Base-by-base conservation (phyloP, 2,797 vertebrate genomes). In the Dallia pectoralis region DNA sequence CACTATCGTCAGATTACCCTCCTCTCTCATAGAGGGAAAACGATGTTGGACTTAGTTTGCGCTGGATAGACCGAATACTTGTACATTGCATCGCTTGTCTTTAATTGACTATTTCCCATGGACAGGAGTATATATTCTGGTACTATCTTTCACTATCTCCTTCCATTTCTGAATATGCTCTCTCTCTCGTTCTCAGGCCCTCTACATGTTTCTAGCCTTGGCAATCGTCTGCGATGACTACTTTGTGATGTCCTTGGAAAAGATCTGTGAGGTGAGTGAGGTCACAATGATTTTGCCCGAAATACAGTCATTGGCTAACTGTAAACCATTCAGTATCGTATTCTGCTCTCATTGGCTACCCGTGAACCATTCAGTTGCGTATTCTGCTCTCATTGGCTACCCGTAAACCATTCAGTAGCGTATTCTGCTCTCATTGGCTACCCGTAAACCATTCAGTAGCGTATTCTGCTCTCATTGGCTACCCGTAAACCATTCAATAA, bases 151-250 rank as follows among this genome's bases (percentile, higher is more conserved):
- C 22, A 48, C 44, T 27, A 6, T 69, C 11, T 74, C 30, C 32
- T n/a, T 30, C 19, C 2, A 22, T 70, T 18, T 30, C 27, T 70
- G 32, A 0, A 88, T 95, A 74, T 88, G 95, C 72, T 96, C 7
- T 36, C 30, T 25, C 51, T 59, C 1, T 29, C 40, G 29, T 25
- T 30, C 51, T 33, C 33, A 29, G 32, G 51, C 30, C 49, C 69
- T 70, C n/a, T 59, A 56, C 49, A 32, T 67, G 49, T 32, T 64
- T 22, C 12, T 16, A 40, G 33, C 53, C 56, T 67, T 78, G 91
- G 95, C 95, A 79, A 95, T 96, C 44, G 93, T 96, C 65, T 96
- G 95, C 1, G 95, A 96, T 33, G 95, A 96, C 87, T 96, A 95
- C 88, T 96, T 96, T 80, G 95, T 96, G 74, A 95, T 93, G 0